Base-by-base conservation (phyloP, 2,797 vertebrate genomes). In the Danio aesculapii region DNA sequence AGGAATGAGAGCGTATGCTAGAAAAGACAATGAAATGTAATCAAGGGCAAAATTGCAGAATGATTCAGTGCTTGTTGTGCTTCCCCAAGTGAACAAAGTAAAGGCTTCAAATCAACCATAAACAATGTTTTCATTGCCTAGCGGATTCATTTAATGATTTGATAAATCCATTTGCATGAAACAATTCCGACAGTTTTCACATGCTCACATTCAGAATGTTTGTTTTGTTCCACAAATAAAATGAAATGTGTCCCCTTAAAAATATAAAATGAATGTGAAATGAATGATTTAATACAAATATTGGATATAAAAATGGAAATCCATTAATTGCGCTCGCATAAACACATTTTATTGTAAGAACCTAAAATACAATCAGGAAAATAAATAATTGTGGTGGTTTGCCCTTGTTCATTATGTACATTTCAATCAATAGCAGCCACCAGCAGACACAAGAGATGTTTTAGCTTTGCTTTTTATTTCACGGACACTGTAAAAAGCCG, bases 11-110 rank as follows among this genome's bases (percentile, higher is more conserved):
- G 14, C 14, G 52, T 39, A 30, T 19, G 43, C 53, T 46, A 55
- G 12, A 71, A 57, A 50, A 69, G 67, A 84, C 73, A 68, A 69
- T 84, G 57, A 82, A 82, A 75, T 71, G 77, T 74, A 86, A 86
- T 81, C 50, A 75, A 76, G 85, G 80, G 57, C 62, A 84, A 82
- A 86, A 84, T 64, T 62, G 67, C 30, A 71, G 44, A 50, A 71
- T 63, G 72, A 79, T 62, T 21, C 41, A 63, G 39, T 14, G 50
- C 52, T 53, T 75, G 70, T 21, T 75, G 21, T 41, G 44, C 21
- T 57, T 62, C 68, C 19, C 41, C 53, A 44, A 46, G 39, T 49
- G 53, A 67, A 73, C 61, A 73, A 53, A 62, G 30, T 71, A 79
- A 79, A 79, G 49, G 16, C 41, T 44, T 79, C 21, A 52, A 71